phyloP scores from a whole-genome alignment of 2,113 vertebrate genomes.

The Pteruthius melanotis region DNA sequence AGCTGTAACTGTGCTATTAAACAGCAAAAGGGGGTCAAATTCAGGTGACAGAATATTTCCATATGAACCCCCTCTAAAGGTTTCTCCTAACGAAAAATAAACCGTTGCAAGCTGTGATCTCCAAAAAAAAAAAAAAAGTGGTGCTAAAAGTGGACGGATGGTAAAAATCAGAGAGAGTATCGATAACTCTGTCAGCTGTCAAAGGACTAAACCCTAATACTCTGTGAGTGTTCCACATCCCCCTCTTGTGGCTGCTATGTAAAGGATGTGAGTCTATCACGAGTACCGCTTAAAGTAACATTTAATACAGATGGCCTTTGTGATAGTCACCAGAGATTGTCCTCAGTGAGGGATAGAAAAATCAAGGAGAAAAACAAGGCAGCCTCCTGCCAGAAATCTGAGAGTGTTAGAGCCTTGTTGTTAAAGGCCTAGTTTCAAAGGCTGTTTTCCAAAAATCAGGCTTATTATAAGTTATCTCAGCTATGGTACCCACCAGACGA shows the following conservation, averaged over 20 bases:
- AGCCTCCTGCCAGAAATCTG: neutral
- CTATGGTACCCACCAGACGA: neutral
- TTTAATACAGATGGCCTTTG: neutral
- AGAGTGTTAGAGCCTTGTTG: neutral
- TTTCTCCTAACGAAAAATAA: neutral
- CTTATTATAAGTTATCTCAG: neutral
- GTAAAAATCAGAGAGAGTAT: neutral
- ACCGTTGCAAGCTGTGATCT: neutral
- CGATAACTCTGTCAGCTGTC: neutral
- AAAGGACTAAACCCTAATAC: neutral
- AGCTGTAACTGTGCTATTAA: neutral
- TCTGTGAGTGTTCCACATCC: constrained; percentile 30
- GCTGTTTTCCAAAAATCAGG: neutral
- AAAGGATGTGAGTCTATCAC: neutral
- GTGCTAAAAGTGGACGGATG: neutral
- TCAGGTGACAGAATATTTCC: neutral
- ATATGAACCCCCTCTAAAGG: neutral
- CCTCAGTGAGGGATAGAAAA: neutral
- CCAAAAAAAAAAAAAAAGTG: neutral
- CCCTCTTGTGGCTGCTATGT: constrained; percentile 52
- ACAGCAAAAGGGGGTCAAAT: neutral
- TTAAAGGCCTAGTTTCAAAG: neutral
- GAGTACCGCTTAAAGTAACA: neutral
- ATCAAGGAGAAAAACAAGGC: neutral
- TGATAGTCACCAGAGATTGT: neutral